phyloP scores from a whole-genome alignment of 2,113 vertebrate genomes.

The Halcyon senegalensis region DNA sequence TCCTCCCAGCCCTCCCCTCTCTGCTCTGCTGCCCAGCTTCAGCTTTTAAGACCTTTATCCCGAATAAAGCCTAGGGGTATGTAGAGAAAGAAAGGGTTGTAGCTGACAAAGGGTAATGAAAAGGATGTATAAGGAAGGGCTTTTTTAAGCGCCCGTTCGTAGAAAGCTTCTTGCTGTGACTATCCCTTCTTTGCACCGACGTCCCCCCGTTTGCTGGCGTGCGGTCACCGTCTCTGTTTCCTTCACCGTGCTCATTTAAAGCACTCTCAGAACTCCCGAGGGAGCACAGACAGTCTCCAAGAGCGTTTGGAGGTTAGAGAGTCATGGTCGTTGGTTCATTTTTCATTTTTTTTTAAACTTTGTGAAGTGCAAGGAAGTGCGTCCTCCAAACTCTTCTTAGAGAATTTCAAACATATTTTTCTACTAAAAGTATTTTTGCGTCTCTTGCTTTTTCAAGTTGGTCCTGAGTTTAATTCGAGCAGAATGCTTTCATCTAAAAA shows the following conservation, averaged over 20 bases:
- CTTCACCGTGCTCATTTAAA: not conserved
- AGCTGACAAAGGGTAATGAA: not conserved
- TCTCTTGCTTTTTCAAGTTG: constrained; percentile 28
- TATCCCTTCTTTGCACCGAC: not conserved
- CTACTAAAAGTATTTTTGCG: constrained; percentile 43
- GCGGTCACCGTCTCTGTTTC: not conserved
- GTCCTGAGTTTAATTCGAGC: constrained; percentile 55
- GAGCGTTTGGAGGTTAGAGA: not conserved
- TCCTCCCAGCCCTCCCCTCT: not conserved
- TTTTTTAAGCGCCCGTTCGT: not conserved
- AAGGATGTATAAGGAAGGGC: not conserved
- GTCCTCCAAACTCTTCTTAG: constrained; percentile 11
- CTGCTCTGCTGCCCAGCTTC: not conserved
- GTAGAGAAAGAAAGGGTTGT: not conserved
- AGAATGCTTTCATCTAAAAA: constrained; percentile 73
- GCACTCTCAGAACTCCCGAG: not conserved
- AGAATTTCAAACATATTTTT: constrained; percentile 52
- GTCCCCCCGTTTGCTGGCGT: not conserved
- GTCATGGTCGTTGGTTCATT: not conserved
- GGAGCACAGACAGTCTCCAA: not conserved
- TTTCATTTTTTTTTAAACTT: not conserved
- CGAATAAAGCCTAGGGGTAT: not conserved
- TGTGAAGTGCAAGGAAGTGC: not conserved
- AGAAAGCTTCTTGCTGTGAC: not conserved
- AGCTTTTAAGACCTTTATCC: not conserved